Conservation (phyloP, 2,888 invertebrate genomes). For the Tillus elongatus region DNA sequence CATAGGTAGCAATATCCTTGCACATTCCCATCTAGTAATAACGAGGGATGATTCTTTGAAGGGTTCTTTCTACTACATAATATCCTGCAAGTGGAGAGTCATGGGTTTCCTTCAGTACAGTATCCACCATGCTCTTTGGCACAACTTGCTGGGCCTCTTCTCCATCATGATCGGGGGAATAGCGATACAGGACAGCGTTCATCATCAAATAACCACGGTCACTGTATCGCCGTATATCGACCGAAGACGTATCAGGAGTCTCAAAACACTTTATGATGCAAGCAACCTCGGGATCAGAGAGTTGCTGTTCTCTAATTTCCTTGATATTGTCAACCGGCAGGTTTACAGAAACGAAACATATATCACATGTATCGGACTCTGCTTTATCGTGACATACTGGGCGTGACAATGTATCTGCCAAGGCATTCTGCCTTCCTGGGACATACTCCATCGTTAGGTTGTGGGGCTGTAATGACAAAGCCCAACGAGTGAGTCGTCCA, state of each 20-base stretch:
- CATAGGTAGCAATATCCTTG: constrained; percentile 18
- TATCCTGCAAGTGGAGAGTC: constrained; percentile 25
- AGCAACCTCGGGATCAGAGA: constrained; percentile 19
- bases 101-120: too few species aligned
- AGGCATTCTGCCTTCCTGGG: constrained; percentile 33
- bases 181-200: constrained; percentile 21
- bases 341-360: constrained; percentile 14
- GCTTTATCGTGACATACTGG: constrained; percentile 31
- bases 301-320: constrained; percentile 16
- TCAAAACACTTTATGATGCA: constrained; percentile 21
- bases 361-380: constrained; percentile 24
- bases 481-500: too few species aligned
- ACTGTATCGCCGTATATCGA: constrained; percentile 15
- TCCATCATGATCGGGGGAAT: constrained; percentile 12
- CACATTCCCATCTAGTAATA: constrained; percentile 26
- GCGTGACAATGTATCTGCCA: too few species aligned
- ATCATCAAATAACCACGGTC: constrained; percentile 22
- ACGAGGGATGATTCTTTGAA: too few species aligned
- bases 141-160: constrained; percentile 27
- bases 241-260: constrained; percentile 10
- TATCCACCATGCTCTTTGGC: too few species aligned
- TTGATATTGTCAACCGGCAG: constrained; percentile 11
- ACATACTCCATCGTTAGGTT: constrained; percentile 34
- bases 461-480: constrained; percentile 34
- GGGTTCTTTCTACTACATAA: constrained; percentile 27